Conservation (phyloP, 2,797 vertebrate species). For the Scleropages formosus region DNA sequence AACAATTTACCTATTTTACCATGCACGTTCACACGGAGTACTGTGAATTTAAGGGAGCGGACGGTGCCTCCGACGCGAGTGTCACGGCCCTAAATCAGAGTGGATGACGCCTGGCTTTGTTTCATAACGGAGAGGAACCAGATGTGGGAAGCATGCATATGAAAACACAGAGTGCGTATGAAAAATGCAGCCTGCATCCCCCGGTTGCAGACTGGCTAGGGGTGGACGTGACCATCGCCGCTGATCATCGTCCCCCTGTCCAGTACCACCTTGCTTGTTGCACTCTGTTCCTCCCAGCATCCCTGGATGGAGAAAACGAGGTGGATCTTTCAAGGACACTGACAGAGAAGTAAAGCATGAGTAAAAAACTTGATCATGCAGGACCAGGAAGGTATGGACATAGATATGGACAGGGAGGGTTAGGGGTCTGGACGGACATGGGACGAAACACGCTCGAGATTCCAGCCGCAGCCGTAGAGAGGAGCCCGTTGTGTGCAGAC, state of each 20-base stretch:
- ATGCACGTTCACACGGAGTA: background rate
- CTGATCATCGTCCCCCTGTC: background rate
- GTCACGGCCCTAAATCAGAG: background rate
- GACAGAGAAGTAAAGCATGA: background rate
- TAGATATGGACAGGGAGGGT: too few relatives aligned
- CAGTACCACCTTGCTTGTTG: background rate
- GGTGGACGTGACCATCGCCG: too few relatives aligned
- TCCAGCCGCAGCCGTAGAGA: too few relatives aligned
- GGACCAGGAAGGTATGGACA: too few relatives aligned
- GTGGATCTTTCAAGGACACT: slow-evolving; percentile 16
- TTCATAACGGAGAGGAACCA: background rate
- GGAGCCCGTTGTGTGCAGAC: too few relatives aligned
- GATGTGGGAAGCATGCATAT: background rate
- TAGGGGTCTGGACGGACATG: too few relatives aligned
- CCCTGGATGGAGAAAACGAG: slow-evolving; percentile 39
- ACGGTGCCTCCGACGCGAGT: background rate
- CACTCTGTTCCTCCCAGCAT: slow-evolving; percentile 30
- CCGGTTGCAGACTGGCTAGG: too few relatives aligned
- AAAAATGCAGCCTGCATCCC: background rate
- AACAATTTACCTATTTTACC: background rate
- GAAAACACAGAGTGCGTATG: background rate
- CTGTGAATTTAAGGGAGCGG: background rate
- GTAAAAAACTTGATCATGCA: too few relatives aligned
- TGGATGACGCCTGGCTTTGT: background rate
- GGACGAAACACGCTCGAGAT: too few relatives aligned